Base-by-base conservation (phyloP, 2,797 vertebrate genomes). In the Poecilia velifera region DNA sequence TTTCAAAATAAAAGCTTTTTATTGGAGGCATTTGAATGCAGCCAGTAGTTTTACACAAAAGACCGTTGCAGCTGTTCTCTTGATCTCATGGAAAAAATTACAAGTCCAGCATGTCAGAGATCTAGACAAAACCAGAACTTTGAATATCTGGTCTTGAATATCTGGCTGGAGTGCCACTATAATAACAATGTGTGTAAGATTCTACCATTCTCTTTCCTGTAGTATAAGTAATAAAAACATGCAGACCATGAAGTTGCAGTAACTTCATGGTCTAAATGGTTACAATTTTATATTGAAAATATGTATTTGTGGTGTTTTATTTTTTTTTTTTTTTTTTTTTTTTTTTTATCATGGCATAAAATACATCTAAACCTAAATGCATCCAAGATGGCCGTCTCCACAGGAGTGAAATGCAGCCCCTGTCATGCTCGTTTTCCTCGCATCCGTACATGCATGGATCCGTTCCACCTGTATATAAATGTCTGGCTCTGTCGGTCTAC, bases 321-420 rank as follows among this genome's bases (percentile, higher is more conserved):
- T n/a, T n/a, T n/a, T n/a, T n/a, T n/a, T n/a, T n/a, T 31, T 31
- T 31, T 13, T 8, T 74, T 83, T 83, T 82, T 4, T 84, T 77
- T 83, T 82, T 6, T 84, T 77, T 78, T 72, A 62, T 68, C 12
- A 5, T 22, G 36, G 31, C 43, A 72, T 18, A 1, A 68, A 43
- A 74, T 53, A 31, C 9, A 70, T 18, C 31, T 41, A 12, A 53
- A 22, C 4, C 18, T 9, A 59, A 76, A 72, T 62, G 16, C 47
- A 41, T 31, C 49, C n/a, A 68, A 28, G 45, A 49, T 14, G 22
- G 16, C 0, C 2, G 39, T 81, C 49, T 80, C 46, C 14, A 57
- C 77, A 0, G 70, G 46, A 82, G 80, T 89, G 86, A 82, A 84
- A 84, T 92, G 90, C 85, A 81, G 88, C 88, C 88, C 76, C 76